Base-by-base conservation (phyloP, 1,140 invertebrate species). In the Adoxophyes honmai region DNA sequence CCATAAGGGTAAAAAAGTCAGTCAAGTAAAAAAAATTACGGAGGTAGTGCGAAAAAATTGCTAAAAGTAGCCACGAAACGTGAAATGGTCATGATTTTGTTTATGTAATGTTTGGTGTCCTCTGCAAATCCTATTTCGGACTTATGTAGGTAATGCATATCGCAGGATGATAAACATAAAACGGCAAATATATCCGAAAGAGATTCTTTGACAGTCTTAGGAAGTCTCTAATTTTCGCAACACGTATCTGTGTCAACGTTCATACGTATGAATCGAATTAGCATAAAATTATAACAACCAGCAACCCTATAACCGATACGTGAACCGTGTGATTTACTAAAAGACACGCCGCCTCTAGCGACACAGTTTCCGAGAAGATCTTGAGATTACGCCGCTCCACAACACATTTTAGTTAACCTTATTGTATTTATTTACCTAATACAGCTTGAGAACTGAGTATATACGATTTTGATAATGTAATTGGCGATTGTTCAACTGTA, bases 281-380 rank as follows among this genome's bases (percentile, higher is more conserved):
- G 34, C 34, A 36, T 36, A 1, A 10, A 36, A 36, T 36, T 36
- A 36, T 11, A 36, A 36, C n/a, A 9, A 36, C 1, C 9, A 42
- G 16, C 34, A 68, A 65, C 60, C 60, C 62, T 70, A 53, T 44
- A 55, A 36, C 36, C 53, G 51, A 59, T 63, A 63, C 58, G 44
- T 59, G 59, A 59, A 65, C 59, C 64, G 64, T 70, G 67, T 70
- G 70, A 67, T 70, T 67, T 73, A 70, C 62, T 57, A 62, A 66
- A 66, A 66, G 68, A 60, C 59, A 64, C 53, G 57, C 67, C 64
- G 68, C 72, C 62, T 35, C 57, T 33, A 62, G 68, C 68, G 72
- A 71, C 68, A 70, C 60, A 66, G 62, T 71, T 69, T 57, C 68
- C 59, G 62, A 61, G 71, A 71, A 71, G 72, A 74, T 74, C 64